Base-by-base conservation (phyloP, 2,888 invertebrate species). In the Lasius fuliginosus region DNA sequence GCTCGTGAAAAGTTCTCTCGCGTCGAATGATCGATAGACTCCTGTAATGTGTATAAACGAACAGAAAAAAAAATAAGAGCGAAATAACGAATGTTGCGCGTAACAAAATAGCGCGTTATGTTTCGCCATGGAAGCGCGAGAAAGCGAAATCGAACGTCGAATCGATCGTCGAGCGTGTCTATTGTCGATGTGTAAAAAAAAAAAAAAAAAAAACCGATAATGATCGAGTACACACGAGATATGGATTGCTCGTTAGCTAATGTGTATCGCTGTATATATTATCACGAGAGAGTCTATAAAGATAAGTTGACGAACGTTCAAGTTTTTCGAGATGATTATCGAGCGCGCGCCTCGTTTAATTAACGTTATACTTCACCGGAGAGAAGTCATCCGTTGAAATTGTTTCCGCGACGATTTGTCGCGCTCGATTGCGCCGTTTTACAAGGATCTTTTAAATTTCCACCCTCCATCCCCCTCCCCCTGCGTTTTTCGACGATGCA, bases 191-290 rank as follows among this genome's bases (percentile, higher is more conserved):
- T 87, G 84, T 83, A 83, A 85, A 36, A 4, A 36, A 36, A 36
- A 36, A 33, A 36, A 36, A 36, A 36, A 33, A 36, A 36, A 36
- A 0, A 83, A 79, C 62, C 76, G 40, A 69, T 73, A 84, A 67
- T 23, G 68, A 69, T 82, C 84, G 75, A 81, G 23, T 84, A 84
- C 84, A 87, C 53, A 53, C 53, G 53, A 53, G 53, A 53, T 53
- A 81, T 86, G 30, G 88, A 87, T 92, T 89, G 87, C 89, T 89
- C 87, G 90, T 92, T 90, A 92, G 89, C 85, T 87, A 89, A 88
- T 92, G 90, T 91, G 90, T 92, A 89, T 90, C 87, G 85, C 88
- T 92, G 92, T 92, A 92, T 82, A 92, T 92, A 87, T 86, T 89
- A 89, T 86, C 79, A 60, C 58, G 46, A 18, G 58, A 71, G 33